These are phyloP conservation scores for Zingel zingel DNA, from an alignment of 2,113 vertebrate species.

Conservation along the genomic window DNA sequence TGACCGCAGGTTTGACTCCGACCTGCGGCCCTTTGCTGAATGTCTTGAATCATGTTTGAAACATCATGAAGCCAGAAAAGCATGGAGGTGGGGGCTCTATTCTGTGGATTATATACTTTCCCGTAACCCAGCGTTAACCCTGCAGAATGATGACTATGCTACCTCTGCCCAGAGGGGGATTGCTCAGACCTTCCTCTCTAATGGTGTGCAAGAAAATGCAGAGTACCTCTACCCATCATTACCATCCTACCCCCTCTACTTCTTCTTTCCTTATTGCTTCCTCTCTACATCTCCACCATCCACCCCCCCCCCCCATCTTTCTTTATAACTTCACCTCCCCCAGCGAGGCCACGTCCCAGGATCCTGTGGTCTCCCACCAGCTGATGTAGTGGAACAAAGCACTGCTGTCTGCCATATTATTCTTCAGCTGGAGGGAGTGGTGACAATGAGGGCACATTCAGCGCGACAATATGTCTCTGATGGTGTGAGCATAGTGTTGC, in stretches of 20 bases:
- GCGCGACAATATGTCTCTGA: background rate
- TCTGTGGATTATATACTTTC: constrained; percentile 43
- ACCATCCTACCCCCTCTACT: constrained; percentile 8
- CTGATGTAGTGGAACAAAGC: constrained; percentile 26
- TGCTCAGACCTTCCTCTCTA: constrained; percentile 42
- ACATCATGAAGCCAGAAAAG: constrained; percentile 5
- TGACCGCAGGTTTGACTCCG: no score
- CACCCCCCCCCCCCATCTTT: background rate
- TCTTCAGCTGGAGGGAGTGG: constrained; percentile 14
- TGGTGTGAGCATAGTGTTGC: background rate
- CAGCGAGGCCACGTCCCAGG: background rate
- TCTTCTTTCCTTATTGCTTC: constrained; percentile 3
- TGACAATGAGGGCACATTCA: constrained; percentile 8
- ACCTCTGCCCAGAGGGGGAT: constrained; percentile 33
- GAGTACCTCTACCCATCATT: constrained; percentile 36
- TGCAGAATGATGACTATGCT: constrained; percentile 56
- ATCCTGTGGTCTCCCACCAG: constrained; percentile 35
- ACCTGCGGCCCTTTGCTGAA: no score
- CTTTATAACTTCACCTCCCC: background rate
- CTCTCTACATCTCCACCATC: background rate
- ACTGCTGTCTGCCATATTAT: constrained; percentile 22
- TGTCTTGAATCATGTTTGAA: no score
- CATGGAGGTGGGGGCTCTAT: constrained; percentile 17
- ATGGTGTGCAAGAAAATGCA: constrained; percentile 53
- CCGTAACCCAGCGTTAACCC: constrained; percentile 56